Base-by-base conservation (phyloP, 2,888 invertebrate genomes). In the Meteorus colon region DNA sequence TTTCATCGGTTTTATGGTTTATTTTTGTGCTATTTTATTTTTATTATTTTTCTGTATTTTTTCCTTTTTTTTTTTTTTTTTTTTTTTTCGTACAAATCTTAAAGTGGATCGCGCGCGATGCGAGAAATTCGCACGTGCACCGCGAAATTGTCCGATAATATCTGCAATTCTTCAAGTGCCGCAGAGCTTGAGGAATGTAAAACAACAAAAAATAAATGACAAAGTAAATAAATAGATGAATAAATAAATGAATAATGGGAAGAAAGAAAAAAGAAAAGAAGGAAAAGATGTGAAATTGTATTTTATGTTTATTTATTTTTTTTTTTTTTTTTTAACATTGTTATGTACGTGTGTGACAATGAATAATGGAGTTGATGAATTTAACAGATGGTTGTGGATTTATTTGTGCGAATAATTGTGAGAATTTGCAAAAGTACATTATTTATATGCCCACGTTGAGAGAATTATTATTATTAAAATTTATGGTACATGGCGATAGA, bases 81-180 rank as follows among this genome's bases (percentile, higher is more conserved):
- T 24, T 27, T 29, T 29, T 72, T 60, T 37, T 37, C 24, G 37
- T 24, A 37, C 60, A 31, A 59, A 51, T 69, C 37, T 14, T 27
- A 34, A 60, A 16, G 24, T 60, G 71, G 71, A 60, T 71, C 62
- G 71, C 37, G 41, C 41, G 59, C 37, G 60, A 71, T 71, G 59
- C 60, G 34, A 71, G 45, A 71, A 71, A 71, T 71, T 71, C 60
- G 34, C 59, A 41, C 71, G 37, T 60, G 37, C 34, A 71, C 45
- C 71, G 69, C 69, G 51, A 51, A 51, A 69, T 51, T 45, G 27
- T n/a, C 12, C 45, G 67, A 41, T 45, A 45, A 67, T 69, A 69
- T 48, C 51, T 31, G 65, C 65, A 34, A 65, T 65, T 51, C 69
- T 55, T 31, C 10, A 55, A 51, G 69, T 16, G 48, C 55, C 51